Conservation (phyloP, 1,140 invertebrate genomes). For the Cherax quadricarinatus region DNA sequence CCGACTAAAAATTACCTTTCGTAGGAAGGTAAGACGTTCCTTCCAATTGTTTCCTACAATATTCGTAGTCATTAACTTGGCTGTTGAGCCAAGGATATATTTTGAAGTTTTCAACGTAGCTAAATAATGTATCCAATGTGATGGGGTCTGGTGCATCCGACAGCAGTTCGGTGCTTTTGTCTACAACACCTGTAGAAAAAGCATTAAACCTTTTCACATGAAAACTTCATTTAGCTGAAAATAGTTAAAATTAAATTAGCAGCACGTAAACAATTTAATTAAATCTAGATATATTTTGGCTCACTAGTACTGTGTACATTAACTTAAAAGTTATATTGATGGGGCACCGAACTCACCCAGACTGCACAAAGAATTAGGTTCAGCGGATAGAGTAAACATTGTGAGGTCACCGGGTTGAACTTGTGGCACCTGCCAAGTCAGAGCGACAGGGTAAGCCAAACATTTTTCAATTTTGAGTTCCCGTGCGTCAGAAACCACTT, state of each 20-base stretch:
- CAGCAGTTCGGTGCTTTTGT: slow-evolving; percentile 77
- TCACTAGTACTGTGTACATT: too few species aligned
- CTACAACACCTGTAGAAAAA: slow-evolving; percentile 75
- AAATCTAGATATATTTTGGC: too few species aligned
- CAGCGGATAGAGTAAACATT: slow-evolving; percentile 74
- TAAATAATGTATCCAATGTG: slow-evolving; percentile 75
- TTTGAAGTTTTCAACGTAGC: not conserved
- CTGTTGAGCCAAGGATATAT: not conserved
- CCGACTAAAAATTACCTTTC: too few species aligned
- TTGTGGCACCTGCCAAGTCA: not conserved
- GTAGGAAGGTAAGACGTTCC: not conserved
- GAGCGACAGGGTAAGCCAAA: not conserved
- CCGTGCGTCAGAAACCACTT: slow-evolving; percentile 9
- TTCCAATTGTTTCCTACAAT: not conserved
- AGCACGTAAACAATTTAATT: too few species aligned
- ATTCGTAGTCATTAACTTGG: slow-evolving; percentile 14
- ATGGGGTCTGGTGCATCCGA: slow-evolving; percentile 75
- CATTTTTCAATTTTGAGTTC: not conserved
- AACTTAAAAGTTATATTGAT: not conserved
- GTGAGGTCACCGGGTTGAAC: slow-evolving; percentile 75
- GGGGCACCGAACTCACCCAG: slow-evolving; percentile 55
- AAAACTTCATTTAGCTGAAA: not conserved
- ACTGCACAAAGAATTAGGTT: slow-evolving; percentile 76
- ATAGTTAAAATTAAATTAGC: too few species aligned
- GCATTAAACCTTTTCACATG: not conserved